Percentiles rank a stretch among this genome's conserved stretches.
These are phyloP conservation scores for Carcinoscorpius rotundicauda DNA, from an alignment of 1,140 invertebrate genomes.

Conservation along the genomic window DNA sequence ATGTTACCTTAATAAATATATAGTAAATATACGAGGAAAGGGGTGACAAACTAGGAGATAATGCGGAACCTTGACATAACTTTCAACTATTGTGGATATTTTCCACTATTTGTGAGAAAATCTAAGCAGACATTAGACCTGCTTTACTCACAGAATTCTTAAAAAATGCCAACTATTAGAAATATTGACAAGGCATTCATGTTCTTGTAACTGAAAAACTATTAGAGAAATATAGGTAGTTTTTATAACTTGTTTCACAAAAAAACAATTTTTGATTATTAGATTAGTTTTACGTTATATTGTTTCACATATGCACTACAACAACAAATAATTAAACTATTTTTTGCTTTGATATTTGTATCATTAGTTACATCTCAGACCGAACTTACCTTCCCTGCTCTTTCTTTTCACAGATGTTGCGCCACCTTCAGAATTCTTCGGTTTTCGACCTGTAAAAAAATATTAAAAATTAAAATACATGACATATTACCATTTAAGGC, in stretches of 20 bases:
- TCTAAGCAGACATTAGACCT: too few relatives aligned
- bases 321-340: neutral
- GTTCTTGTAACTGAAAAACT: too few relatives aligned
- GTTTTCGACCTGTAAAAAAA: slow-evolving; percentile 32
- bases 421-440: slow-evolving; percentile 33
- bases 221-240: neutral
- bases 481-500: too few relatives aligned
- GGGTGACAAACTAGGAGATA: too few relatives aligned
- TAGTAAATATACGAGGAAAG: too few relatives aligned
- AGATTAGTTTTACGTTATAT: neutral
- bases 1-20: too few relatives aligned
- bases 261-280: neutral
- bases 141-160: too few relatives aligned
- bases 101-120: too few relatives aligned
- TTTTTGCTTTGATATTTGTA: neutral
- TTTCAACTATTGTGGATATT: too few relatives aligned
- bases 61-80: too few relatives aligned
- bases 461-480: slow-evolving; percentile 2
- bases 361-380: neutral
- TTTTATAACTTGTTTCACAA: neutral
- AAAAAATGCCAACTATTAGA: too few relatives aligned
- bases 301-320: neutral
- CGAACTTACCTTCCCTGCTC: slow-evolving; percentile 61
- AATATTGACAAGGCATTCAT: too few relatives aligned
- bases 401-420: slow-evolving; percentile 66